These are phyloP conservation scores for Dromius quadrimaculatus DNA, from an alignment of 2,888 invertebrate genomes.

Conservation along the genomic window DNA sequence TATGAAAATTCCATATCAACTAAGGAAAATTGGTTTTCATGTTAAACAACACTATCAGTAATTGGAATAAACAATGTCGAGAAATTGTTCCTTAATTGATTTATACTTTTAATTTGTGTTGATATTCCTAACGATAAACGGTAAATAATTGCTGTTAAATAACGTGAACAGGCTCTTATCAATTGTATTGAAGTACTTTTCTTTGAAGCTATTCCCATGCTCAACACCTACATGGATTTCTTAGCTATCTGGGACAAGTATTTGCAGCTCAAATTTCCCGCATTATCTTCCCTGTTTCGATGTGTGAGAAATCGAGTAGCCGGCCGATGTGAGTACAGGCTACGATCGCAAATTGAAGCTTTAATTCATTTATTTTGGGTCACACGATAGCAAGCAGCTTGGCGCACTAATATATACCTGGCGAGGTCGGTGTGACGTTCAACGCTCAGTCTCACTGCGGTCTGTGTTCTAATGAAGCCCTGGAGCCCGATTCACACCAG, in stretches of 20 bases:
- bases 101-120: conserved; percentile 14
- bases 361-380: conserved; percentile 37
- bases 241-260: background rate
- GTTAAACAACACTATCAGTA: too few relatives aligned
- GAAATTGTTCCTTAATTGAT: conserved; percentile 14
- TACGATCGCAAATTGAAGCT: conserved; percentile 28
- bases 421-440: conserved; percentile 9
- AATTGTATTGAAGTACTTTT: too few relatives aligned
- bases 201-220: too few relatives aligned
- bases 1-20: too few relatives aligned
- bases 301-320: conserved; percentile 9
- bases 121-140: too few relatives aligned
- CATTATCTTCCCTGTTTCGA: conserved; percentile 7
- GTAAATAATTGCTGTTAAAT: too few relatives aligned
- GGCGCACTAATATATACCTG: conserved; percentile 21
- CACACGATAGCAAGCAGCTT: conserved; percentile 24
- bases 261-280: background rate
- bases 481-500: background rate
- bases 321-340: conserved; percentile 4
- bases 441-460: background rate
- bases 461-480: conserved; percentile 10
- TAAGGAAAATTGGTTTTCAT: too few relatives aligned
- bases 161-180: too few relatives aligned
- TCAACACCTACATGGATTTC: too few relatives aligned
- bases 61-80: too few relatives aligned